Conservation (phyloP, 2,888 invertebrate genomes). For the Punctoribates punctum region DNA sequence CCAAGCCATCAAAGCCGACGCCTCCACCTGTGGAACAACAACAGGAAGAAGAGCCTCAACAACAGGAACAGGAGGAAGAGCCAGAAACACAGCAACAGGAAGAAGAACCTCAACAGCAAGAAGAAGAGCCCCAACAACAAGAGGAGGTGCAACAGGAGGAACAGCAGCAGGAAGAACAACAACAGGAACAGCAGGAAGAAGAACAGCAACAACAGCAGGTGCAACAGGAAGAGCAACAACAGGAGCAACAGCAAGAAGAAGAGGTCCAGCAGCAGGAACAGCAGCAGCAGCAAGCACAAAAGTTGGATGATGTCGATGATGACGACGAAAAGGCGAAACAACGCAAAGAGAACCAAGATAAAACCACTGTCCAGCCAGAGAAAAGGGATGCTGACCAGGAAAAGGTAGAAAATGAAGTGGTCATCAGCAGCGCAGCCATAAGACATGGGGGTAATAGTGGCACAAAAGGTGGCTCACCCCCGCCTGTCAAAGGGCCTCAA, state of each 20-base stretch:
- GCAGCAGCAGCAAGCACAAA: not conserved
- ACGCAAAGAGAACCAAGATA: too few species aligned
- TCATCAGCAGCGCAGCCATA: too few species aligned
- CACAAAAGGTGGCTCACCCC: too few species aligned
- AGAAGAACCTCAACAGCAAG: not conserved
- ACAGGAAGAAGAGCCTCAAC: not conserved
- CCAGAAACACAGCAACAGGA: slow-evolving; percentile 4
- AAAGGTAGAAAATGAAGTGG: too few species aligned
- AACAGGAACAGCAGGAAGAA: not conserved
- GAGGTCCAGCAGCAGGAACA: not conserved
- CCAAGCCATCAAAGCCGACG: not conserved
- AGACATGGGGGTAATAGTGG: too few species aligned
- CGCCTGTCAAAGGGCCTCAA: too few species aligned
- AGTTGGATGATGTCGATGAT: not conserved
- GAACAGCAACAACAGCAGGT: not conserved
- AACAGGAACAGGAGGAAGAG: not conserved
- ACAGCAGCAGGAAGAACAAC: not conserved
- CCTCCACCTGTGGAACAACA: not conserved
- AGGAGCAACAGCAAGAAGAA: slow-evolving; percentile 1
- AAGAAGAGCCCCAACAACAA: not conserved
- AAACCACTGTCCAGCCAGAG: not conserved
- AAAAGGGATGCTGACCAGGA: not conserved
- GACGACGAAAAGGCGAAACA: not conserved
- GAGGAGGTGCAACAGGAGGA: not conserved
- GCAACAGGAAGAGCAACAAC: not conserved